Evolutionary conservation across 2,113 vertebrate species (phyloP).

Genomic region (Herpetotheres cachinnans): DNA sequence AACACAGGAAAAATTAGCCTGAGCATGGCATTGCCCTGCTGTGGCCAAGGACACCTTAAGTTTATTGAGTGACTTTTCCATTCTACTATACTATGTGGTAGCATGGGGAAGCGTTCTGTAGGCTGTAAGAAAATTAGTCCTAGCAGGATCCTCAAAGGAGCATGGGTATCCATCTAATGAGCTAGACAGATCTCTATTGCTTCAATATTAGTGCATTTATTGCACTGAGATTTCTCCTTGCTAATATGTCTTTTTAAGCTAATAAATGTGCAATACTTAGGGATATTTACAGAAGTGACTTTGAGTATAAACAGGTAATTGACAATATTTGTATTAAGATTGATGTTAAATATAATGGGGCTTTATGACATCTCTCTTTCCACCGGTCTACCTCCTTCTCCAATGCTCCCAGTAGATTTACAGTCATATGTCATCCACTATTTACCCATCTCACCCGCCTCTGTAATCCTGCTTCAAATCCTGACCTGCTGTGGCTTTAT

Average conservation of each 20-base stretch:
- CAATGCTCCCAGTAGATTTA: not conserved
- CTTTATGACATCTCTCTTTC: not conserved
- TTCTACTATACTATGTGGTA: not conserved
- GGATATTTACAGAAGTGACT: not conserved
- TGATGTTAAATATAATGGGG: not conserved
- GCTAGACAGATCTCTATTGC: not conserved
- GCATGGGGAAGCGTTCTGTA: not conserved
- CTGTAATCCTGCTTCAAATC: not conserved
- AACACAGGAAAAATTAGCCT: not conserved
- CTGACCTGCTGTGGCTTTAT: not conserved
- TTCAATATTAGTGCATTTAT: not conserved
- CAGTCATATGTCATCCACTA: not conserved
- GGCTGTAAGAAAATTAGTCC: not conserved
- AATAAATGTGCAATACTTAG: rapidly evolving
- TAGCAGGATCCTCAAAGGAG: not conserved
- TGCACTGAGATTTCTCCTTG: not conserved
- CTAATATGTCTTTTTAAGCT: not conserved
- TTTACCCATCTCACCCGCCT: not conserved
- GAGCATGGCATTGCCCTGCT: not conserved
- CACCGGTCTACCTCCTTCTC: not conserved
- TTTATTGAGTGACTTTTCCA: not conserved
- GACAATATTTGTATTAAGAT: not conserved
- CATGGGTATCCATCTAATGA: not conserved
- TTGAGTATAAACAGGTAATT: not conserved
- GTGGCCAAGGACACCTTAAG: not conserved